Conservation (phyloP, 2,113 vertebrate genomes). For the Entomyzon cyanotis region DNA sequence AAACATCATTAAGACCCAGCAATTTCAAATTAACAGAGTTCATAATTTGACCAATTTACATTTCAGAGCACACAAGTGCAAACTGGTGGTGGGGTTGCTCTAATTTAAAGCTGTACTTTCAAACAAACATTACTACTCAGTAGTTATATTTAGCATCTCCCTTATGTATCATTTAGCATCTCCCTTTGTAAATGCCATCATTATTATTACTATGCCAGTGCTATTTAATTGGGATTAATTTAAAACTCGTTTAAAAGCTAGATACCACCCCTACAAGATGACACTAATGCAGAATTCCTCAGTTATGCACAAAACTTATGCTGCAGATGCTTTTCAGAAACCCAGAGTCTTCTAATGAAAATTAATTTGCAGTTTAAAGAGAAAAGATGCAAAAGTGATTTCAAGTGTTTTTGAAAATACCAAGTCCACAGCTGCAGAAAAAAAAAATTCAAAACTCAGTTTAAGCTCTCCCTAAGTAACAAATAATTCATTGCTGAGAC, state of each 20-base stretch:
- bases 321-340: not conserved
- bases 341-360: not conserved
- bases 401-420: not conserved
- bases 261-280: not conserved
- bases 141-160: conserved; percentile 27
- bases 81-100: not conserved
- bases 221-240: conserved; percentile 17
- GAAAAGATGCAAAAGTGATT: not conserved
- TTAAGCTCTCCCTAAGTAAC: not conserved
- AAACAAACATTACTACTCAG: conserved; percentile 7
- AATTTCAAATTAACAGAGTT: not conserved
- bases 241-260: conserved; percentile 3
- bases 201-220: conserved; percentile 1
- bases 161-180: not conserved
- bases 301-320: not conserved
- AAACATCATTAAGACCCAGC: not conserved
- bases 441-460: not conserved
- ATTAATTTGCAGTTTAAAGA: not conserved
- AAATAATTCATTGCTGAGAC: not conserved
- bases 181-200: not conserved
- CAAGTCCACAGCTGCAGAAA: not conserved
- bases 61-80: not conserved
- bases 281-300: not conserved
- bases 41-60: not conserved
- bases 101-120: not conserved